Conservation (phyloP, 2,113 vertebrate species). For the Trogon surrucura region DNA sequence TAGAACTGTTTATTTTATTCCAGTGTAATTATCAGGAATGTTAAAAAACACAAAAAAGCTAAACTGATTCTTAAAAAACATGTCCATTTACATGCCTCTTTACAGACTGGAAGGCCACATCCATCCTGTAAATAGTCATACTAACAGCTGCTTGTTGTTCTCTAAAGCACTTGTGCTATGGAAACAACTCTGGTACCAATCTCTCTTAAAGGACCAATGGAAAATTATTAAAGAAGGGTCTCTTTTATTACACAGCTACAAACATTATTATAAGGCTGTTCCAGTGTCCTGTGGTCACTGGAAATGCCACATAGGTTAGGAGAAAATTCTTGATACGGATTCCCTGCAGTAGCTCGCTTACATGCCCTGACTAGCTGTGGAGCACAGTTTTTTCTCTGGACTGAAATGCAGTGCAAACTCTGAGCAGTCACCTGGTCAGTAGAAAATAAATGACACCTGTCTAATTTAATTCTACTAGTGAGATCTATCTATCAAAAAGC, state of each 20-base stretch:
- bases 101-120: slow-evolving; percentile 38
- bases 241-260: slow-evolving; percentile 55
- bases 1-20: not conserved
- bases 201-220: slow-evolving; percentile 55
- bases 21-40: not conserved
- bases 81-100: not conserved
- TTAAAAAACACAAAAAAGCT: slow-evolving; percentile 7
- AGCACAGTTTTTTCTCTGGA: not conserved
- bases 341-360: not conserved
- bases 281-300: slow-evolving; percentile 47
- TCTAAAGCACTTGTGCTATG: slow-evolving; percentile 46
- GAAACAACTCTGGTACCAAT: slow-evolving; percentile 64
- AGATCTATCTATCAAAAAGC: not conserved
- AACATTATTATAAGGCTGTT: slow-evolving; percentile 37
- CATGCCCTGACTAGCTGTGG: not conserved
- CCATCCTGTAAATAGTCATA: slow-evolving; percentile 16
- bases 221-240: slow-evolving; percentile 65
- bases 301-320: slow-evolving; percentile 47
- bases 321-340: not conserved
- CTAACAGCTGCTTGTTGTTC: slow-evolving; percentile 38
- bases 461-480: not conserved
- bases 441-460: not conserved
- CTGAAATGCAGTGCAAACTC: not conserved
- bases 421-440: not conserved
- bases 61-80: slow-evolving; percentile 19